Evolutionary conservation across 2,888 invertebrate genomes (phyloP).

Genomic region (Yponomeuta cagnagella): DNA sequence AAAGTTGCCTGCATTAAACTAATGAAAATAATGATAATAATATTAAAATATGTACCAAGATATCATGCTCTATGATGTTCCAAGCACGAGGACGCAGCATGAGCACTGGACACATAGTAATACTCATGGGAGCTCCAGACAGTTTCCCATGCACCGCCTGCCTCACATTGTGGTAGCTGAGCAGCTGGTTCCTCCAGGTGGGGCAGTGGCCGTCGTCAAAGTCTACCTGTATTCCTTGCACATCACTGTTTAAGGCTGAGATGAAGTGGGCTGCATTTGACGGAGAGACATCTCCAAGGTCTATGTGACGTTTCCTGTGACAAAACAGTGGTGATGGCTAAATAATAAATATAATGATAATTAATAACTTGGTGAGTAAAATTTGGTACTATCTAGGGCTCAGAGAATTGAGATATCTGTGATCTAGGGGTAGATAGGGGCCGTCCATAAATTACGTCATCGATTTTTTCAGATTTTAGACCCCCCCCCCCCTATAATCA

Average conservation of each 20-base stretch:
- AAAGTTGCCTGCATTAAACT: no score
- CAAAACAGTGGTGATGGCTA: neutral
- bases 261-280: constrained; percentile 74
- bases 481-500: no score
- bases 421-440: no score
- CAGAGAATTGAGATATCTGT: no score
- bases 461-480: no score
- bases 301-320: constrained; percentile 74
- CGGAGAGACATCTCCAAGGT: constrained; percentile 81
- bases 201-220: constrained; percentile 86
- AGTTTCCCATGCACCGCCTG: constrained; percentile 71
- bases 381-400: no score
- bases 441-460: no score
- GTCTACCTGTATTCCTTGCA: constrained; percentile 79
- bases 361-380: neutral
- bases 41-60: constrained; percentile 53
- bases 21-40: no score
- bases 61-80: constrained; percentile 83
- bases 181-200: constrained; percentile 81
- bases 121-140: constrained; percentile 62
- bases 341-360: no score
- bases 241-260: constrained; percentile 69
- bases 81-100: constrained; percentile 83
- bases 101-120: constrained; percentile 75
- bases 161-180: constrained; percentile 77